These are phyloP conservation scores for Griposia aprilina DNA, from an alignment of 2,888 invertebrate genomes.

Conservation along the genomic window DNA sequence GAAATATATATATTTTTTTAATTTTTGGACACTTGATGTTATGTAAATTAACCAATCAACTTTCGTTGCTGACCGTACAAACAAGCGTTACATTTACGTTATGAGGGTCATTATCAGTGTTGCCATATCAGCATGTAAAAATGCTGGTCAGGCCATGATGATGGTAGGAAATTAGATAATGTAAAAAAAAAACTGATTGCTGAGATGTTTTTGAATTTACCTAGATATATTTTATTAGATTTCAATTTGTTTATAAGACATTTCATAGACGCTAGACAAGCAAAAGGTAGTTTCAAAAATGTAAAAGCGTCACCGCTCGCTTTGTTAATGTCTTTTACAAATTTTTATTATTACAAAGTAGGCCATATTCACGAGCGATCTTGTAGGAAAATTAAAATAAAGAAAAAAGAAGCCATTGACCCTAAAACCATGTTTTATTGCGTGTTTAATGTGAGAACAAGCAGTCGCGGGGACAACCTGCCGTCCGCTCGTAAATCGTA, in stretches of 20 bases:
- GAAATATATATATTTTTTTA: not conserved
- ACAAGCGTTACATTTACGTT: constrained; percentile 25
- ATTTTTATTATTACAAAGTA: constrained; percentile 31
- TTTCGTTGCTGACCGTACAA: constrained; percentile 4
- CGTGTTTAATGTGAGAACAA: constrained; percentile 52
- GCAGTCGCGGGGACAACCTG: constrained; percentile 46
- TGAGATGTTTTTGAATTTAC: not conserved
- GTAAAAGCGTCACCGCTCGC: constrained; percentile 12
- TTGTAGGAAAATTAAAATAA: constrained; percentile 4
- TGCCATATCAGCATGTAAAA: constrained; percentile 41
- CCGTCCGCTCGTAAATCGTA: constrained; percentile 57
- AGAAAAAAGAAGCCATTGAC: constrained; percentile 24
- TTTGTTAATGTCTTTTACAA: not conserved
- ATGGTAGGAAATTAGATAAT: constrained; percentile 30
- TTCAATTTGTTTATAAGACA: constrained; percentile 5
- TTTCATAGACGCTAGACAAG: not conserved
- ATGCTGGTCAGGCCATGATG: constrained; percentile 16
- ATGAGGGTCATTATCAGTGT: constrained; percentile 42
- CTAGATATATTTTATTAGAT: not conserved
- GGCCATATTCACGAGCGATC: constrained; percentile 18
- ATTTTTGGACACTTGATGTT: not conserved
- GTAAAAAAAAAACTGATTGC: constrained; percentile 10
- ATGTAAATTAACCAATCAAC: not conserved
- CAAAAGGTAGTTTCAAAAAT: constrained; percentile 14
- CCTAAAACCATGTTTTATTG: constrained; percentile 49